Base-by-base conservation (phyloP, 2,113 vertebrate species). In the Morone chrysops region DNA sequence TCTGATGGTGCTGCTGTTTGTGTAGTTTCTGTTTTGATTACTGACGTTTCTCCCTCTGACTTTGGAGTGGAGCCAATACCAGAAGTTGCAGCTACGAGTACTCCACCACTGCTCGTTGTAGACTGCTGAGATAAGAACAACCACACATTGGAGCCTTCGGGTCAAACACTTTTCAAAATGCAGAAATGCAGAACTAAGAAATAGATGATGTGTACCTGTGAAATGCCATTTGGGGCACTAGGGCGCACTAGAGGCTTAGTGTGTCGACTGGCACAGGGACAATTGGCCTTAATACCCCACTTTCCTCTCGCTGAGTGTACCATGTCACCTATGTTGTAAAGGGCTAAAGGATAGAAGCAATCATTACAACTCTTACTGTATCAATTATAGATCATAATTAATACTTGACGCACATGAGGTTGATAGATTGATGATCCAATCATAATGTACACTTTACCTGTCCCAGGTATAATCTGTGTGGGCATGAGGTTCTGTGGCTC, bases 251-350 rank as follows among this genome's bases (percentile, higher is more conserved):
- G 95, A 0, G 97, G 96, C 94, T 97, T 99, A 78, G 88, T 97
- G 82, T 99, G 96, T 83, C 98, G 96, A 95, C 94, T 99, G 90
- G 97, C 97, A 91, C 98, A 99, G 0, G 98, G 98, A 83, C 98
- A 99, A 65, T 99, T 99, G 12, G 98, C 98, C 95, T 99, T 99
- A 90, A 99, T 99, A 75, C 98, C 98, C 98, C 98, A 99, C 78
- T 99, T 99, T 75, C 98, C 98, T 89, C 98, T 96, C 25, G 98
- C 97, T 87, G 97, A 96, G 78, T 99, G 98, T 83, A 99, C 98
- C 98, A 99, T 98, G 88, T 99, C 98, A 85, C 98, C 98, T 81
- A 99, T 99, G 93, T 97, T 99, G 91, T 99, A 99, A 82, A 99
- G 96, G 36, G 98, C 98, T 99, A 76, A 53, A 85, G 54, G 87